Conservation (phyloP, 2,888 invertebrate genomes). For the Macaria notata region DNA sequence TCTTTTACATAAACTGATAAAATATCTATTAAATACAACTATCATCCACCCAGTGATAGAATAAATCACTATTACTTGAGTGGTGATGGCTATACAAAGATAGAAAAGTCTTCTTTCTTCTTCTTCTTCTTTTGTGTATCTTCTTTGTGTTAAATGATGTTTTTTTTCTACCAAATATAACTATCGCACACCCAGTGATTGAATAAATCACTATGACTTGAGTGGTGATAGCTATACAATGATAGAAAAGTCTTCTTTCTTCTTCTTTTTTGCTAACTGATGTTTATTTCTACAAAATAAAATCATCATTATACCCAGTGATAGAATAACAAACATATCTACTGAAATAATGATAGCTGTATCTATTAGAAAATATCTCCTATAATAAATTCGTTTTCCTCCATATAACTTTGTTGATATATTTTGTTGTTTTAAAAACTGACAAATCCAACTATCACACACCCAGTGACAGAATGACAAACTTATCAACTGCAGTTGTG, state of each 20-base stretch:
- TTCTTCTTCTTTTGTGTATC: not conserved
- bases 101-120: not conserved
- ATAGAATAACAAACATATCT: conserved; percentile 18
- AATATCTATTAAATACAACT: conserved; percentile 14
- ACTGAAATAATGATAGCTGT: conserved; percentile 12
- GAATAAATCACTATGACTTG: conserved; percentile 28
- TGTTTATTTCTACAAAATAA: conserved; percentile 7
- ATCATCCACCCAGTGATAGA: conserved; percentile 33
- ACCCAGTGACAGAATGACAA: conserved; percentile 19
- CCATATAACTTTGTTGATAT: not conserved
- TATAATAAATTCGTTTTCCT: no score
- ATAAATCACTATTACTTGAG: conserved; percentile 18
- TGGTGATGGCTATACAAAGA: not conserved
- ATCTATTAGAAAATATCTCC: conserved; percentile 7
- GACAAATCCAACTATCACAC: conserved; percentile 9
- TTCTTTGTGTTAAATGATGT: not conserved
- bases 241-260: not conserved
- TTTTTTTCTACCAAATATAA: conserved; percentile 6
- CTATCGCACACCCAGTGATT: conserved; percentile 32
- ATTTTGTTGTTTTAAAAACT: conserved; percentile 2
- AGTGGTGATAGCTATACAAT: conserved; percentile 21
- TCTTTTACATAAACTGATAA: no score
- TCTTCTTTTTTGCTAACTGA: not conserved
- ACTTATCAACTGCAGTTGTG: conserved; percentile 20
- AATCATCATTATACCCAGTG: conserved; percentile 26